A percentile compares a stretch with the other conserved stretches of the same genome.
These are phyloP conservation scores for Neopipo cinnamomea DNA, from an alignment of 2,113 vertebrate genomes.

Conservation along the genomic window DNA sequence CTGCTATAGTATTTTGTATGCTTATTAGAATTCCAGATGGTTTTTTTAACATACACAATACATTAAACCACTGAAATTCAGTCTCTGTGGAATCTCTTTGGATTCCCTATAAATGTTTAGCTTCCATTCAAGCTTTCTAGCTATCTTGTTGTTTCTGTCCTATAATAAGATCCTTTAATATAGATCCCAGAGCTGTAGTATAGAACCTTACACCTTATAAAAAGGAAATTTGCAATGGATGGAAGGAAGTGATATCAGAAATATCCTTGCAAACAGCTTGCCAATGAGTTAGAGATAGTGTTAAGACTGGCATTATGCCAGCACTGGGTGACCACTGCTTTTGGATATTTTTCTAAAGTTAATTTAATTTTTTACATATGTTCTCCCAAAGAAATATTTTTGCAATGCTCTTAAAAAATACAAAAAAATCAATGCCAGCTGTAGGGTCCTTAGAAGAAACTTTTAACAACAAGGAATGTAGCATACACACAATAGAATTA, in stretches of 20 bases:
- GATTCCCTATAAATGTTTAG: background rate
- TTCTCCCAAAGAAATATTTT: background rate
- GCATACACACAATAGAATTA: background rate
- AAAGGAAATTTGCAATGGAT: conserved; percentile 20
- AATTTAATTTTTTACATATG: conserved; percentile 9
- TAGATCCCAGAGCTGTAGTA: background rate
- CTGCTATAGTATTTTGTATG: background rate
- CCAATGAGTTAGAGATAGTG: background rate
- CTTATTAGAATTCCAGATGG: background rate
- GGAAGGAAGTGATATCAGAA: conserved; percentile 30
- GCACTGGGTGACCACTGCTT: background rate
- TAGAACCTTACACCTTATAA: conserved; percentile 33
- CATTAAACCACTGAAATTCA: conserved; percentile 4
- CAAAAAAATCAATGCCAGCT: background rate
- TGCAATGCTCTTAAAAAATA: background rate
- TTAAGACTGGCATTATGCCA: background rate
- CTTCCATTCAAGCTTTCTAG: background rate
- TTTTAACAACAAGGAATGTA: background rate
- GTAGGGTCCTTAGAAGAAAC: background rate
- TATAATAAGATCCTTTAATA: background rate
- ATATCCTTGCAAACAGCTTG: background rate
- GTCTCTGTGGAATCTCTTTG: background rate
- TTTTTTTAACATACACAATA: background rate
- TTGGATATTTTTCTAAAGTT: background rate
- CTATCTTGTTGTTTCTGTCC: conserved; percentile 2